phyloP scores from a whole-genome alignment of 2,888 invertebrate genomes.

The Cantharis lateralis region DNA sequence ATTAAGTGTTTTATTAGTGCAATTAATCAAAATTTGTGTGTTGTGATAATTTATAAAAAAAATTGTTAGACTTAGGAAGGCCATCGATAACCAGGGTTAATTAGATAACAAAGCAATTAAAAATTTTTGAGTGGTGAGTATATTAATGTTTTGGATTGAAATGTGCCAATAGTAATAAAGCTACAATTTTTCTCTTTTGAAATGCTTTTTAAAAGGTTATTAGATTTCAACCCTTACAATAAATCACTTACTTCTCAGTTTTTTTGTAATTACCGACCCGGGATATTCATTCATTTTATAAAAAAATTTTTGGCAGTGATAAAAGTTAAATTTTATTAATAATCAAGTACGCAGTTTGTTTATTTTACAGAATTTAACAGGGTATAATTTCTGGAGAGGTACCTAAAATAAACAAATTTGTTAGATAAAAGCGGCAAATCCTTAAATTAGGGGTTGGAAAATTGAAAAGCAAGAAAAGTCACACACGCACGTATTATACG shows the following conservation, averaged over 20 bases:
- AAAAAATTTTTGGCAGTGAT: not conserved
- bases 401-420: not conserved
- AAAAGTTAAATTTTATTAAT: not conserved
- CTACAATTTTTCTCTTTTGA: conserved; percentile 11
- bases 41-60: conserved; percentile 8
- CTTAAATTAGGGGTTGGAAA: not conserved
- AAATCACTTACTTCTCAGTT: not conserved
- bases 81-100: conserved; percentile 24
- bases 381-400: not conserved
- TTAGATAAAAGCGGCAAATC: not conserved
- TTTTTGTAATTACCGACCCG: not conserved
- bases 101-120: conserved; percentile 13
- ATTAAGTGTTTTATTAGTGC: conserved; percentile 22
- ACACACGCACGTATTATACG: not conserved
- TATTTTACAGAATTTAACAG: not conserved
- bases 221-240: not conserved
- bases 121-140: conserved; percentile 21
- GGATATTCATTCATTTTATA: not conserved
- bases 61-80: conserved; percentile 7
- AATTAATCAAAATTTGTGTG: conserved; percentile 21
- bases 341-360: not conserved
- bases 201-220: not conserved
- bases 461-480: not conserved
- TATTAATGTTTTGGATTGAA: conserved; percentile 7
- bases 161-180: conserved; percentile 14